These are phyloP conservation scores for Drosophila carrolli DNA, from an alignment of 1,140 invertebrate genomes.

Conservation along the genomic window DNA sequence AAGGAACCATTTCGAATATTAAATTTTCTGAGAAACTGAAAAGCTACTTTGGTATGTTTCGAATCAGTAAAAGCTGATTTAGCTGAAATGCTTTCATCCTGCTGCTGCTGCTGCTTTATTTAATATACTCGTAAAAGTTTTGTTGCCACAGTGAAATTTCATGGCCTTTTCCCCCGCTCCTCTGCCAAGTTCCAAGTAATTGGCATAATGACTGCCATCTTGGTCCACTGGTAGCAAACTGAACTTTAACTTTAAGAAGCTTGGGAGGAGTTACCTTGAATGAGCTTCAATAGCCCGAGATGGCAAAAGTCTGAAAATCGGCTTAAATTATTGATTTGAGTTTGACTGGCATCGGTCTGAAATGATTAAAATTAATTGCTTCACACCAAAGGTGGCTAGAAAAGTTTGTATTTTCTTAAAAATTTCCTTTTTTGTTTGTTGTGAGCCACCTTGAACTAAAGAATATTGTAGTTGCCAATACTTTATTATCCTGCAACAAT, in stretches of 20 bases:
- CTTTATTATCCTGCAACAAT: too few relatives aligned
- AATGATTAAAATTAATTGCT: constrained; percentile 11
- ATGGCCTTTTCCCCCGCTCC: constrained; percentile 15
- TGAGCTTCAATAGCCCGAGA: constrained; percentile 4
- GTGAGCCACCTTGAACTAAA: background rate
- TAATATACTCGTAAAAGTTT: constrained; percentile 55
- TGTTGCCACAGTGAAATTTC: constrained; percentile 44
- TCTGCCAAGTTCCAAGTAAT: constrained; percentile 22
- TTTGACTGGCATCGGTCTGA: constrained; percentile 5
- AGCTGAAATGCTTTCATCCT: constrained; percentile 28
- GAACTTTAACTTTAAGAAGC: constrained; percentile 34
- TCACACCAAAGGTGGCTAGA: background rate
- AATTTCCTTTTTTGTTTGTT: background rate
- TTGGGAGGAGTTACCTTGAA: constrained; percentile 9
- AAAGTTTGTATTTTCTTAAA: background rate
- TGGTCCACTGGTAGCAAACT: constrained; percentile 23
- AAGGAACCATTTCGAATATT: constrained; percentile 23
- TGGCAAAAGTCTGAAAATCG: background rate
- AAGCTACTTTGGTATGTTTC: constrained; percentile 16
- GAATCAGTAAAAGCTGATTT: constrained; percentile 11
- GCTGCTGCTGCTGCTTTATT: constrained; percentile 25
- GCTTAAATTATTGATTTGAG: constrained; percentile 32
- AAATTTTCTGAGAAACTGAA: constrained; percentile 10
- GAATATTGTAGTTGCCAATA: too few relatives aligned
- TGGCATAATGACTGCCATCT: constrained; percentile 41